These are phyloP conservation scores for Drosophila percnosoma DNA, from an alignment of 2,888 invertebrate species.

Conservation along the genomic window DNA sequence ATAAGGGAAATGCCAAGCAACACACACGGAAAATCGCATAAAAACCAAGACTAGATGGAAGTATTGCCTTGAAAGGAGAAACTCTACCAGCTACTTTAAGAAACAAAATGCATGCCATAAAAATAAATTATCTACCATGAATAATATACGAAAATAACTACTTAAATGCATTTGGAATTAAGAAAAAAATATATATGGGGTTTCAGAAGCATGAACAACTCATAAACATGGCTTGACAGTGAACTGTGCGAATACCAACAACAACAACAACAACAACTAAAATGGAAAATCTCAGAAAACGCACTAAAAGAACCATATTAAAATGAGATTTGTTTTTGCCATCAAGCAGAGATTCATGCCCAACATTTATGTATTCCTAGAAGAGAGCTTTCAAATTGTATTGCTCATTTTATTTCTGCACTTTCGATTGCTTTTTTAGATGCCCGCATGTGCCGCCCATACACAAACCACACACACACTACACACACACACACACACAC, in stretches of 20 bases:
- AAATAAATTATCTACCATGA: not conserved
- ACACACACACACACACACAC: constrained; percentile 12
- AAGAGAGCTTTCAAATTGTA: constrained; percentile 13
- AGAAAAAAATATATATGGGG: not conserved
- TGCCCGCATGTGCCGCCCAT: constrained; percentile 43
- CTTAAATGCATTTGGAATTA: not conserved
- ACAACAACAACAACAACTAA: not conserved
- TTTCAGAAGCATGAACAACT: not conserved
- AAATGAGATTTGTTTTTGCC: not conserved
- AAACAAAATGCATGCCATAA: not conserved
- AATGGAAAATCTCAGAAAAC: not conserved
- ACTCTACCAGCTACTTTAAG: not conserved
- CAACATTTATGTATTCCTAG: constrained; percentile 5
- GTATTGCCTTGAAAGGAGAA: not conserved
- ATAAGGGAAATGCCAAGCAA: constrained; percentile 11
- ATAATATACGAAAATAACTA: not conserved
- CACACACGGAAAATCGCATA: not conserved
- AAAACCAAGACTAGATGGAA: not conserved
- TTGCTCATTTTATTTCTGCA: constrained; percentile 17
- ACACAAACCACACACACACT: constrained; percentile 4
- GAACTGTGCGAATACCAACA: not conserved
- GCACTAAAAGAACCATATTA: not conserved
- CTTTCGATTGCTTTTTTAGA: constrained; percentile 29
- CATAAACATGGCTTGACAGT: not conserved
- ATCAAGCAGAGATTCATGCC: constrained; percentile 15